phyloP scores from a whole-genome alignment of 2,888 invertebrate genomes.

The Cybosia mesomella region DNA sequence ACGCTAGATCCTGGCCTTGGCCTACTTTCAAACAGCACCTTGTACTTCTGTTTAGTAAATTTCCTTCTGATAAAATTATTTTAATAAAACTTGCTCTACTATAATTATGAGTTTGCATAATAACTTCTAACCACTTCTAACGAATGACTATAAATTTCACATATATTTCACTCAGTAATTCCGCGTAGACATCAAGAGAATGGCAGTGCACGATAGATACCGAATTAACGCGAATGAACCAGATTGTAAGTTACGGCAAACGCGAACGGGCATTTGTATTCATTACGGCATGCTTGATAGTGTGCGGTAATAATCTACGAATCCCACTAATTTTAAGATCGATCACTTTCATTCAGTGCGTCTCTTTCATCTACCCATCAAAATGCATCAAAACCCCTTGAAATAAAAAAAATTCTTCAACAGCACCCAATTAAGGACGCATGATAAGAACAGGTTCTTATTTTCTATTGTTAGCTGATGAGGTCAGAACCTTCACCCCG shows the following conservation, averaged over 20 bases:
- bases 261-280: too few species aligned
- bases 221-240: too few species aligned
- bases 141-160: too few species aligned
- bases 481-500: slow-evolving; percentile 13
- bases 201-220: too few species aligned
- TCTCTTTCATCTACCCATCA: not conserved
- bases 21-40: slow-evolving; percentile 29
- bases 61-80: not conserved
- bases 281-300: too few species aligned
- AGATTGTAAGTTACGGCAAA: too few species aligned
- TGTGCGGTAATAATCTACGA: not conserved
- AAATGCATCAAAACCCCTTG: not conserved
- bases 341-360: not conserved
- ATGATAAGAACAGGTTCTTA: slow-evolving; percentile 8
- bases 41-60: not conserved
- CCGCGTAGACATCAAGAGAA: too few species aligned
- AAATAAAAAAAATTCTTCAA: not conserved
- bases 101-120: not conserved
- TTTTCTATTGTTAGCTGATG: slow-evolving; percentile 14
- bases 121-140: not conserved
- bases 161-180: too few species aligned
- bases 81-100: not conserved
- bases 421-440: slow-evolving; percentile 3
- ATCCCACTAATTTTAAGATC: not conserved
- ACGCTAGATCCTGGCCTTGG: slow-evolving; percentile 47